A percentile compares a stretch with the other conserved stretches of the same genome.
Evolutionary conservation across 1,140 invertebrate genomes (phyloP).

Genomic region (Drosophila pandora): DNA sequence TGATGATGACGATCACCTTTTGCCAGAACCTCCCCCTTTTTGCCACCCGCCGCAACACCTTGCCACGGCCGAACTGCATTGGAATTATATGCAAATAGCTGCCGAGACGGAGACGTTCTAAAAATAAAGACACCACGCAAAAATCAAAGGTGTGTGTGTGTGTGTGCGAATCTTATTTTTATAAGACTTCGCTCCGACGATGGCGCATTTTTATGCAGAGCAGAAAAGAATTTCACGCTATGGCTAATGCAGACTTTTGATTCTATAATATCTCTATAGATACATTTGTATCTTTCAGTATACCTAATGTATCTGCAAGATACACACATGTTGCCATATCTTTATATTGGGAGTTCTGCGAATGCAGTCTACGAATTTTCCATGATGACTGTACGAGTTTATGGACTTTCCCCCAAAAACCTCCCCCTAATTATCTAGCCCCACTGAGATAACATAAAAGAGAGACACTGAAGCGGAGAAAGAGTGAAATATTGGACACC

Average conservation of each 20-base stretch:
- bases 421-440: conserved; percentile 42
- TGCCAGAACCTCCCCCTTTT: conserved; percentile 4
- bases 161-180: conserved; percentile 60
- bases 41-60: conserved; percentile 8
- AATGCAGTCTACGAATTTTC: conserved; percentile 63
- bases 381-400: conserved; percentile 58
- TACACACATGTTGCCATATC: conserved; percentile 9
- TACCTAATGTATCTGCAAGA: conserved; percentile 10
- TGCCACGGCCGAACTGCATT: conserved; percentile 60
- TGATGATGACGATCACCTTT: conserved; percentile 39
- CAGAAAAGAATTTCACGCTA: conserved; percentile 61
- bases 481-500: conserved; percentile 12
- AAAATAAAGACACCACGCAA: conserved; percentile 67
- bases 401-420: conserved; percentile 31
- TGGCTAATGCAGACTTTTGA: conserved; percentile 49
- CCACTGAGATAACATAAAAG: conserved; percentile 24
- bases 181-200: conserved; percentile 51
- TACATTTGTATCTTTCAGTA: conserved; percentile 19
- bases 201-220: conserved; percentile 66
- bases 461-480: background rate
- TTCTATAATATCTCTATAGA: conserved; percentile 44
- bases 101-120: conserved; percentile 41
- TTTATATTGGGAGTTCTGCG: conserved; percentile 1
- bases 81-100: conserved; percentile 76
- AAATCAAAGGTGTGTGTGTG: conserved; percentile 57